Evolutionary conservation across 2,113 vertebrate species (phyloP), one percentile per base, ranked within the genome.

Genomic region (Neoarius graeffei): DNA sequence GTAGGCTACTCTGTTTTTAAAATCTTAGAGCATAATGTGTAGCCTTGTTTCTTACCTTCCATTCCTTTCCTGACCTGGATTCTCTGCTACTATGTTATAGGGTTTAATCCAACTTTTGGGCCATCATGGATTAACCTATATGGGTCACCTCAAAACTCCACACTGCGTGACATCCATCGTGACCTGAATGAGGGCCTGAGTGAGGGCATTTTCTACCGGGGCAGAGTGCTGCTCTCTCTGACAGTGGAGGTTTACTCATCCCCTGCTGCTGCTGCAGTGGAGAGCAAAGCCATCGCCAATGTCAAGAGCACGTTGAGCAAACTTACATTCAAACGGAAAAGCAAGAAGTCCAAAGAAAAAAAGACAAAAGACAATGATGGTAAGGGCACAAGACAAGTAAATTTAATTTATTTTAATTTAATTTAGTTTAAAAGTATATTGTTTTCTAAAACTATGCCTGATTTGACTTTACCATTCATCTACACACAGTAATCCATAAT

Each of bases 81-180:
- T 84, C 23, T 54, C 83, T 69, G 23, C 48, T 14, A 17, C 69
- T 56, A 17, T 79, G 9, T n/a, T 83, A 56, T 93, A 92, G 14
- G 62, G 30, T 81, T 81, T 5, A 20, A 77, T 74, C 85, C 82
- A n/a, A 91, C 88, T 0, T 99, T 98, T 56, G 97, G 98, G 6
- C 97, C 97, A 0, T 90, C 94, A 52, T 99, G 98, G 98, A 92
- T 99, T 52, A 97, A 97, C 86, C 93, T 99, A 1, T 99, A 98
- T 14, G 97, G 97, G 4, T 99, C 97, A 0, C 96, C 97, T 3
- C 94, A 96, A 91, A 97, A 96, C 90, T 96, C 94, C 0, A 92
- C 95, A 0, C 94, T 99, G 13, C 30, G 95, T 85, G 97, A 99
- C 3, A 30, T 96, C 79, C 96, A 99, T 91, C 96, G 94, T 89